Base-by-base conservation (phyloP, 2,888 invertebrate species). In the Gastrophysa polygoni region DNA sequence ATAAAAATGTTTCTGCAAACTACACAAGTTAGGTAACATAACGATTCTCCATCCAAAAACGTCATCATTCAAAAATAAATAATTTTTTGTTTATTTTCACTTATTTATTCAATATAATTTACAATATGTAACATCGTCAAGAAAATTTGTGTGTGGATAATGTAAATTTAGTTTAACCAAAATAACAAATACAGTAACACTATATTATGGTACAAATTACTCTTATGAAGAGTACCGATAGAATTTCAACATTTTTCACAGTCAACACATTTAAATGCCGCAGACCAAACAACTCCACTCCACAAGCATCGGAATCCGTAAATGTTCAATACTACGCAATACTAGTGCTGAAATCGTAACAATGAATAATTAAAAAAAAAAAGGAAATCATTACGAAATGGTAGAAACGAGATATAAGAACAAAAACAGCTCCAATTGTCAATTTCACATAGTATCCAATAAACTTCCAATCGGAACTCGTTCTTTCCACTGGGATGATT, bases 191-290 rank as follows among this genome's bases (percentile, higher is more conserved):
- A 68, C 67, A 67, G 61, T 67, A 64, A 68, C 62, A 67, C 69
- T 71, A 57, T 66, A 57, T 66, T 70, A 69, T 68, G 58, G 67
- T 72, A 72, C 68, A 71, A 60, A 66, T 67, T 69, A 73, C 74
- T 74, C 74, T 75, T 75, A 75, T 74, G 68, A 75, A 75, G 74
- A 75, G 73, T 74, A 75, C 70, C 52, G 56, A 62, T 66, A 49
- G 57, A 59, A 65, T 64, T 65, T 66, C 61, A 70, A 70, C 69
- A 70, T 69, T 67, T 70, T 69, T 68, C 64, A 68, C 65, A 64
- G 65, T 67, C 57, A 71, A 68, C 59, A 64, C 54, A 63, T 58
- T 59, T 58, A 57, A 63, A 66, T 61, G 66, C 64, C 38, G 61
- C 59, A 62, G 61, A 61, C 48, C 57, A 63, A 57, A 60, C 56